Percentiles rank a stretch among this genome's conserved stretches.
Conservation (phyloP, 2,113 vertebrate species). For the Mesoclemmys tuberculata region DNA sequence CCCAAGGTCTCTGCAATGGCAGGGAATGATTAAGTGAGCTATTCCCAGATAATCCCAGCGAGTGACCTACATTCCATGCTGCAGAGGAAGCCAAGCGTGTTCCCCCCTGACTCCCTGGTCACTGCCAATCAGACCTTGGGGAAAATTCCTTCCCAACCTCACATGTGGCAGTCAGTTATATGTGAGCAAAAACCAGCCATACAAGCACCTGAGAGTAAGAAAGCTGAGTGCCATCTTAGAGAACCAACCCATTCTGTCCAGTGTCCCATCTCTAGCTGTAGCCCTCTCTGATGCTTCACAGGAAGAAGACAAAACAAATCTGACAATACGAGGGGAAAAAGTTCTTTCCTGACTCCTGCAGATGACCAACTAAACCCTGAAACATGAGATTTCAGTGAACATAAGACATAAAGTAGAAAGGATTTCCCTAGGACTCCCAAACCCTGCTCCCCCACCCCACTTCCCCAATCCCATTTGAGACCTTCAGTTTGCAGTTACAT, state of each 20-base stretch:
- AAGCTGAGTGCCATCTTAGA: neutral
- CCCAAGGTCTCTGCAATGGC: neutral
- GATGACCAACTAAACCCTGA: neutral
- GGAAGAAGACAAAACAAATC: neutral
- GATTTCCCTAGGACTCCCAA: neutral
- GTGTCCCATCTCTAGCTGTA: neutral
- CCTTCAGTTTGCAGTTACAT: neutral
- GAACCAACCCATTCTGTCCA: neutral
- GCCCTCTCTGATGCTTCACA: neutral
- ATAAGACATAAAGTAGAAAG: neutral
- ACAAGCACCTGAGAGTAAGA: too few species aligned
- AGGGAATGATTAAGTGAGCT: neutral
- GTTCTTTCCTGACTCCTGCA: neutral
- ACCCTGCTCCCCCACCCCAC: too few species aligned
- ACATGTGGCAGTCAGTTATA: too few species aligned
- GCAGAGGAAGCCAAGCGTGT: neutral
- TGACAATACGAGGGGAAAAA: neutral
- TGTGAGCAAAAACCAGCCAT: too few species aligned
- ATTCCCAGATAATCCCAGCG: neutral
- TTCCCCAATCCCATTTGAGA: neutral
- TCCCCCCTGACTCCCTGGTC: neutral
- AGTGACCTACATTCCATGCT: neutral
- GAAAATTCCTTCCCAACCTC: neutral
- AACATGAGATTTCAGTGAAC: neutral
- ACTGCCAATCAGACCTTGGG: neutral